Conservation (phyloP, 2,113 vertebrate species). For the Crotalus tigris region DNA sequence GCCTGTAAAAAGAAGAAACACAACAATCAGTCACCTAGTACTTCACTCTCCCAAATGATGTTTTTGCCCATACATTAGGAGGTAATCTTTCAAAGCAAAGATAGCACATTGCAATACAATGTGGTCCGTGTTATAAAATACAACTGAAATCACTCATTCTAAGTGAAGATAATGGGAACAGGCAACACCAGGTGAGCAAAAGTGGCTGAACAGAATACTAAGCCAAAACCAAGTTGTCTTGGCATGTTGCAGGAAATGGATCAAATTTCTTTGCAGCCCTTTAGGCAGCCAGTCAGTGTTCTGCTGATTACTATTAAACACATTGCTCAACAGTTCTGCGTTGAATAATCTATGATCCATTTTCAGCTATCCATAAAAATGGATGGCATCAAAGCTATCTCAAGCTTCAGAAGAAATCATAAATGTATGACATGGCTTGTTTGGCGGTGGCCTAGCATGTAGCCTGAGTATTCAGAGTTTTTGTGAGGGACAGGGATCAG, state of each 20-base stretch:
- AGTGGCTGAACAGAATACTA: not conserved
- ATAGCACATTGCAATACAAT: not conserved
- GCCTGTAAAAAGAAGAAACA: slow-evolving; percentile 52
- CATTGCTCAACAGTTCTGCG: not conserved
- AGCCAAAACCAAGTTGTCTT: not conserved
- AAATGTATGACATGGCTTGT: not conserved
- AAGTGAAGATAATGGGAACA: not conserved
- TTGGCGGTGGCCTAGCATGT: not conserved
- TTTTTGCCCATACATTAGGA: not conserved
- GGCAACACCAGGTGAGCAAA: not conserved
- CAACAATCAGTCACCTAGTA: not conserved
- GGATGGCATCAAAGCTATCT: not conserved
- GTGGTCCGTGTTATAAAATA: not conserved
- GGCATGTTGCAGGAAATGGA: not conserved
- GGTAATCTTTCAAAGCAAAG: not conserved
- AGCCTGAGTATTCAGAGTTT: not conserved
- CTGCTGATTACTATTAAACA: not conserved
- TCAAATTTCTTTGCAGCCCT: not conserved
- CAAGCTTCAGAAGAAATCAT: not conserved
- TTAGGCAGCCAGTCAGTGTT: not conserved
- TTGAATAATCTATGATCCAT: not conserved
- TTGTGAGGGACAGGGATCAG: not conserved
- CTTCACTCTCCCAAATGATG: not conserved
- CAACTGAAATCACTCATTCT: not conserved
- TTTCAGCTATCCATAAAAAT: not conserved